A percentile compares a stretch with the other conserved stretches of the same genome.
These are phyloP conservation scores for Falco columbarius DNA, from an alignment of 2,797 vertebrate genomes.

Conservation along the genomic window DNA sequence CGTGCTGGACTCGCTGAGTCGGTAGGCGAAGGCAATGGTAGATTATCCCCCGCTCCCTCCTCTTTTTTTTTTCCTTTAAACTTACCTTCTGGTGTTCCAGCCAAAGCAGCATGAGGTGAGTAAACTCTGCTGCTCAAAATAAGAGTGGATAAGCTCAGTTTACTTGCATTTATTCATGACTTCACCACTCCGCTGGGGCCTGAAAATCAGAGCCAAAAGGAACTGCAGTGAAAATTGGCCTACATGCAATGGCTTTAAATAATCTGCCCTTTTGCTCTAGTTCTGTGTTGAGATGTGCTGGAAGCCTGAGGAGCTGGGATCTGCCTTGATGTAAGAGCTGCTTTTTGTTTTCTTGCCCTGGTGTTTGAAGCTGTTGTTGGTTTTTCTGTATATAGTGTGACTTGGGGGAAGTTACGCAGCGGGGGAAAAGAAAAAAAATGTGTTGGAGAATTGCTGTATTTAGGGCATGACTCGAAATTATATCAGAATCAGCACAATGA, in stretches of 20 bases:
- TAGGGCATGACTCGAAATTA: neutral
- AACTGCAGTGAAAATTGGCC: slow-evolving; percentile 69
- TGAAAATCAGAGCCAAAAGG: slow-evolving; percentile 70
- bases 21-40: neutral
- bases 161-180: slow-evolving; percentile 74
- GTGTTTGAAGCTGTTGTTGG: slow-evolving; percentile 4
- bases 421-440: neutral
- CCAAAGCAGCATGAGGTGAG: slow-evolving; percentile 66
- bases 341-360: slow-evolving; percentile 37
- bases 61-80: slow-evolving; percentile 24
- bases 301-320: slow-evolving; percentile 50
- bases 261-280: slow-evolving; percentile 70
- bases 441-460: neutral
- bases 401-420: neutral
- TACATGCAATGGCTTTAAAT: slow-evolving; percentile 69
- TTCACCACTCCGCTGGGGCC: slow-evolving; percentile 69
- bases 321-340: slow-evolving; percentile 32
- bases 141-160: slow-evolving; percentile 71
- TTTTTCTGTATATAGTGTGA: neutral
- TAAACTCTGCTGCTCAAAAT: slow-evolving; percentile 69
- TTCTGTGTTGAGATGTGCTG: slow-evolving; percentile 56
- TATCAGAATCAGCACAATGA: neutral
- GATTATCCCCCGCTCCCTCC: neutral
- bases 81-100: slow-evolving; percentile 60
- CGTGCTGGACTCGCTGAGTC: neutral